Evolutionary conservation across 30 jellyfish, hydroid and myxozoan genomes (phyloP).

Genomic region (Morbakka virulenta): DNA sequence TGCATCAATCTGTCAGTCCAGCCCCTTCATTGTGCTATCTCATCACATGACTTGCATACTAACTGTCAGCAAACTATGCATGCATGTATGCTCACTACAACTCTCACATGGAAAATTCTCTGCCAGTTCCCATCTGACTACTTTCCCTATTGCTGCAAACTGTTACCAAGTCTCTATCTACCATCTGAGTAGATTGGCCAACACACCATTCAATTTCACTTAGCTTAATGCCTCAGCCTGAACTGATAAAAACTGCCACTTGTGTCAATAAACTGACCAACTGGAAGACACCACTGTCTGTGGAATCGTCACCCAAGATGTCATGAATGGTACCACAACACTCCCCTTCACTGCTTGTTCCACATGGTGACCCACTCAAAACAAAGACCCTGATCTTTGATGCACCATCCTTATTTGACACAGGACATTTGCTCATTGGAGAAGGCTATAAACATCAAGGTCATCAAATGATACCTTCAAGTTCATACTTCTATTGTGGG

Average conservation of each 20-base stretch:
- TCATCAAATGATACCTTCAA: too few species aligned
- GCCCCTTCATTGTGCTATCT: constrained; percentile 52
- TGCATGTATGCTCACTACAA: constrained; percentile 41
- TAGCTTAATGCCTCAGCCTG: background rate
- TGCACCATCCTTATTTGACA: background rate
- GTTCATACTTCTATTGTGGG: constrained; percentile 32
- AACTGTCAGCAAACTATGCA: constrained; percentile 67
- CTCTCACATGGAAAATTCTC: constrained; percentile 48
- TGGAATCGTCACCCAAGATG: too few species aligned
- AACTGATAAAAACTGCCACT: constrained; percentile 2
- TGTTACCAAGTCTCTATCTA: constrained; percentile 16
- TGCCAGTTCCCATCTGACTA: constrained; percentile 33
- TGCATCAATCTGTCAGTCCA: constrained; percentile 39
- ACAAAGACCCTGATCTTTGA: too few species aligned
- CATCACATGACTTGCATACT: constrained; percentile 27
- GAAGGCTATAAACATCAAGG: constrained; percentile 3
- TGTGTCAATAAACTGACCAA: too few species aligned
- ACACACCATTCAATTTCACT: constrained; percentile 14
- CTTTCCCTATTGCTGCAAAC: constrained; percentile 39
- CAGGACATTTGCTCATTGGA: constrained; percentile 5
- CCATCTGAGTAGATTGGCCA: constrained; percentile 11
- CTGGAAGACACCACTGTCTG: too few species aligned
- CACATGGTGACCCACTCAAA: too few species aligned
- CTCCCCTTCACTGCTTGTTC: too few species aligned
- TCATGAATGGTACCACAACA: too few species aligned